These are phyloP conservation scores for Digitonthophagus gazella DNA, from an alignment of 2,888 invertebrate species.

Conservation along the genomic window DNA sequence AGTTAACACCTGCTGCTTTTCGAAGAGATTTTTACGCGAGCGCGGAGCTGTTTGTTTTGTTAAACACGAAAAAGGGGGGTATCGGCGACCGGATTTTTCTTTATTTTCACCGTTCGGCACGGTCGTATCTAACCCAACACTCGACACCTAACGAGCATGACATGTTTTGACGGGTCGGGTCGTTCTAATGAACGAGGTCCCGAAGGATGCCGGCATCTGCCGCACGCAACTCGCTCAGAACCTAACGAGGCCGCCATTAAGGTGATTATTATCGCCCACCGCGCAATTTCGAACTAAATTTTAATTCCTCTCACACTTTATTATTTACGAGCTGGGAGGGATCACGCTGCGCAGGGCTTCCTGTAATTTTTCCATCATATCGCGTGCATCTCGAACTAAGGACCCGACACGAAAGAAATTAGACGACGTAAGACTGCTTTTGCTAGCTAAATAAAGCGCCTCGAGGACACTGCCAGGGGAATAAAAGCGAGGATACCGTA, in stretches of 20 bases:
- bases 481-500: no score
- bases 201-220: neutral
- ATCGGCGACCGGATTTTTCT: neutral
- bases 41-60: no score
- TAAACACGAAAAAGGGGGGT: neutral
- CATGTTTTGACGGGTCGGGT: neutral
- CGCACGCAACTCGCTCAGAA: neutral
- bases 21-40: no score
- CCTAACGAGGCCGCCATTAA: neutral
- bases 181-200: neutral
- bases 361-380: conserved; percentile 1
- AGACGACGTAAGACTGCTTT: neutral
- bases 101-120: neutral
- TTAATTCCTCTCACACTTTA: conserved; percentile 15
- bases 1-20: no score
- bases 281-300: neutral
- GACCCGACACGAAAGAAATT: neutral
- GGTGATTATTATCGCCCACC: neutral
- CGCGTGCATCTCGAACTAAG: neutral
- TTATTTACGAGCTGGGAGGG: conserved; percentile 4
- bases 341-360: conserved; percentile 1
- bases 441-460: neutral
- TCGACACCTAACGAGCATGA: neutral
- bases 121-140: neutral
- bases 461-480: neutral